Conservation (phyloP, 2,888 invertebrate species). For the Plebejus melissa region DNA sequence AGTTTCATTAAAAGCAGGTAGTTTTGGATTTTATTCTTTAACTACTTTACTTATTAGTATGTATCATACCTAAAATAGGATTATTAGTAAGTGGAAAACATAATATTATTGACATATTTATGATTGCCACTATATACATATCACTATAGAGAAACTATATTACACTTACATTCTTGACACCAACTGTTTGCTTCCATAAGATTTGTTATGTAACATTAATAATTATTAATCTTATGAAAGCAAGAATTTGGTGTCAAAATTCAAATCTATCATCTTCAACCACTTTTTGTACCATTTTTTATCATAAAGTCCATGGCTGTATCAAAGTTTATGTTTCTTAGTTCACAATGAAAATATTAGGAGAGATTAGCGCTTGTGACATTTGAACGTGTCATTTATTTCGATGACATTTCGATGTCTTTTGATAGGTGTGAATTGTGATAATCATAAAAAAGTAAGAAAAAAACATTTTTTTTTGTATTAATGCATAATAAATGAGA, state of each 20-base stretch:
- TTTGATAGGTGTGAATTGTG: not conserved
- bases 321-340: not conserved
- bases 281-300: not conserved
- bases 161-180: not conserved
- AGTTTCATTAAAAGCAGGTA: too few relatives aligned
- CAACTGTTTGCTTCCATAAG: not conserved
- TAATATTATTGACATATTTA: too few relatives aligned
- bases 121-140: too few relatives aligned
- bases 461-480: too few relatives aligned
- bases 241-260: not conserved
- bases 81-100: too few relatives aligned
- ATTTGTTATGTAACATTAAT: too few relatives aligned
- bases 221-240: not conserved
- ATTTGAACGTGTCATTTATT: slow-evolving; percentile 8
- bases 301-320: not conserved
- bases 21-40: too few relatives aligned
- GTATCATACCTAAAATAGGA: too few relatives aligned
- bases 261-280: not conserved
- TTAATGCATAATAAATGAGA: not conserved
- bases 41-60: too few relatives aligned
- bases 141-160: too few relatives aligned
- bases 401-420: not conserved
- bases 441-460: not conserved
- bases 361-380: slow-evolving; percentile 9
- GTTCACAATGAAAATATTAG: not conserved